Conservation (phyloP, 1,140 invertebrate species). For the Nephila pilipes region DNA sequence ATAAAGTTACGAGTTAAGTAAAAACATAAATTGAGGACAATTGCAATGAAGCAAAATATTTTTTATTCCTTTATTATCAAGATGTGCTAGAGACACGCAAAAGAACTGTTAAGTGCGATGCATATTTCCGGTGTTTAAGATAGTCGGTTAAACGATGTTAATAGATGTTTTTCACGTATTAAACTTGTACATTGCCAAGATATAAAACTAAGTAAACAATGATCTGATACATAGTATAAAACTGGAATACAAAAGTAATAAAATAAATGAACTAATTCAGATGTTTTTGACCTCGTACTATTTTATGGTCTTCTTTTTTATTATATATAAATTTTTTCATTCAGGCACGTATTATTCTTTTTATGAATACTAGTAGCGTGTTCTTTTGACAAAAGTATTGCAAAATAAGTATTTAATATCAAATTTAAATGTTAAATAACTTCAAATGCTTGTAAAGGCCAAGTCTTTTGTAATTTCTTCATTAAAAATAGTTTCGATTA, state of each 20-base stretch:
- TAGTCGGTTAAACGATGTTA: no score
- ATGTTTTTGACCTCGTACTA: neutral
- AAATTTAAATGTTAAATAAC: slow-evolving; percentile 39
- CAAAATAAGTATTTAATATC: slow-evolving; percentile 21
- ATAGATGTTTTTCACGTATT: no score
- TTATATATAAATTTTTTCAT: neutral
- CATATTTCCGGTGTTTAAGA: no score
- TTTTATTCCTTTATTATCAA: no score
- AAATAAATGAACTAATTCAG: neutral
- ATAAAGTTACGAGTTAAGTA: no score
- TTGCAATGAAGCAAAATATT: no score
- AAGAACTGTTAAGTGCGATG: no score
- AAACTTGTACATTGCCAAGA: no score
- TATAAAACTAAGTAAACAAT: no score
- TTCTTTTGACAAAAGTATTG: neutral
- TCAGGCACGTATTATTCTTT: neutral
- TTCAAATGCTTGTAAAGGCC: neutral
- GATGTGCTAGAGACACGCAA: no score
- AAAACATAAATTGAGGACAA: no score
- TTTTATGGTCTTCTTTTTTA: neutral
- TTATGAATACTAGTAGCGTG: neutral
- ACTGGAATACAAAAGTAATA: neutral
- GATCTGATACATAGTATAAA: neutral
- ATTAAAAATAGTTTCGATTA: neutral
- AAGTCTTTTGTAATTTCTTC: neutral